Evolutionary conservation across 30 jellyfish, hydroid and myxozoan species (phyloP), one percentile per base, ranked within the genome.

Genomic region (Aurelia sp.): DNA sequence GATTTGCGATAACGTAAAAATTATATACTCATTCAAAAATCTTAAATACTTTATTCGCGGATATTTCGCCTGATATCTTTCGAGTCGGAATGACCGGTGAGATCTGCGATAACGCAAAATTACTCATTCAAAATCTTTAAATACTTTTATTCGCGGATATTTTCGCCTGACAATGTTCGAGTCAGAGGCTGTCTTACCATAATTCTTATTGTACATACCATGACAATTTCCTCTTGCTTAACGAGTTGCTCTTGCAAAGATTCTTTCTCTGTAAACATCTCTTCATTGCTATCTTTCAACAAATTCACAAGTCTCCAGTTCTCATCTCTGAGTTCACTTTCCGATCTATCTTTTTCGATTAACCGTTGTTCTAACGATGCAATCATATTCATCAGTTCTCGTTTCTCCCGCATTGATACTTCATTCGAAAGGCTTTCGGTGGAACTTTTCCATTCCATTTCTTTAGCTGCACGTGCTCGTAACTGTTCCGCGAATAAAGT

Each of bases 161-260:
- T 5, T 38, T 38, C 50, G 9, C 50, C 50, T 2, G 50, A 38
- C 3, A 4, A 1, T 7, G 50, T 38, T 5, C 9, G 5, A 38
- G 9, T 4, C 50, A 38, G 50, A 38, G 50, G 50, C 9, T 4
- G 50, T 38, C 50, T 38, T 7, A 38, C 50, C 9, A 2, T 7
- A 38, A 38, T 38, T 38, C 0, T 5, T 38, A 38, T 0, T 38
- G 50, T 15, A 83, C 86, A 33, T n/a, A 90, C 97, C 91, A 74
- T 93, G 1, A 90, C 76, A 8, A 81, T 90, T 9, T 90, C 94
- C 41, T 90, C 97, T 55, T 90, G 97, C 50, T 82, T 81, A 27
- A 67, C 55, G 13, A 90, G 72, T 83, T 90, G 94, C 75, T 78
- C 84, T 68, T 90, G 94, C 21, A 90, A 67, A 0, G 72, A 59